Evolutionary conservation across 2,113 vertebrate species (phyloP).

Genomic region (Mystacornis crossleyi): DNA sequence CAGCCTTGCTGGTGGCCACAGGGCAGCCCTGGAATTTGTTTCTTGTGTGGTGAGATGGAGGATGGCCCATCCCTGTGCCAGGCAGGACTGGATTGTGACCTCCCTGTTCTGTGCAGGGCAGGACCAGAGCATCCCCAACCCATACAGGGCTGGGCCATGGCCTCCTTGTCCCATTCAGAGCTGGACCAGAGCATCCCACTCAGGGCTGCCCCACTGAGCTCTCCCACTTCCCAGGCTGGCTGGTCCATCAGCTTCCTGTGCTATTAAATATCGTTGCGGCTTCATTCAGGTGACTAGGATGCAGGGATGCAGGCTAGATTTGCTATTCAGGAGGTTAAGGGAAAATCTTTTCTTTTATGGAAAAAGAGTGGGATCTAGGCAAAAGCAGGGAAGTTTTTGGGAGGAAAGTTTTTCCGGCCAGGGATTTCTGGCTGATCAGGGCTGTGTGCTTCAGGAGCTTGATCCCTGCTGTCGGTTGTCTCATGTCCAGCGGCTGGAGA

Average conservation of each 20-base stretch:
- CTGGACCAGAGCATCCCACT: background rate
- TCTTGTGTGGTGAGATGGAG: fast-evolving
- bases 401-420: background rate
- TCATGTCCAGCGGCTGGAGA: fast-evolving
- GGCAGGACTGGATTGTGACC: background rate
- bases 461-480: background rate
- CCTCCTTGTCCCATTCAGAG: background rate
- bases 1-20: background rate
- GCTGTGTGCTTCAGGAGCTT: background rate
- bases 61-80: no score
- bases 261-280: background rate
- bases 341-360: background rate
- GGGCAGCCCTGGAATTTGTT: background rate
- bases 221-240: background rate
- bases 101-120: background rate
- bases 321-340: slow-evolving; percentile 13
- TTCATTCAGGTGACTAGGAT: background rate
- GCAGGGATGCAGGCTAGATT: background rate
- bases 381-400: background rate
- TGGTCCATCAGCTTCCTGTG: fast-evolving
- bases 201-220: background rate
- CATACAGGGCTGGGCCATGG: background rate
- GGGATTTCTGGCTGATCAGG: background rate
- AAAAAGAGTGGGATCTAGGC: background rate
- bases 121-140: fast-evolving